Evolutionary conservation across 2,888 invertebrate genomes (phyloP), one percentile per base, ranked within the genome.

Genomic region (Phrixothrix hirtus): DNA sequence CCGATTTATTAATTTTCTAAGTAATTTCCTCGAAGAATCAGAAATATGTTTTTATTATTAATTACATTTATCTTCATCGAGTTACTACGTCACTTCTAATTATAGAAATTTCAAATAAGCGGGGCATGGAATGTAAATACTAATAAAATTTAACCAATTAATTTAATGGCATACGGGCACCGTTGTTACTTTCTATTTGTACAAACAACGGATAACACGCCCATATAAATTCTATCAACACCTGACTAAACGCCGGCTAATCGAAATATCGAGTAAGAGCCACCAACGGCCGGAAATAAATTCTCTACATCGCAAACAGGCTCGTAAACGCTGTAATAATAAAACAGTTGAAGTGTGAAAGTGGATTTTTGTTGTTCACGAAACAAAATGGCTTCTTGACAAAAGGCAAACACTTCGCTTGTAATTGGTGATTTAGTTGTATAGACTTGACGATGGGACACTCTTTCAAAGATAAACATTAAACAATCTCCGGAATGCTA

Each of bases 271-370:
- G 48, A 36, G 39, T 45, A 45, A 45, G 43, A 49, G 47, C 47
- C 42, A 41, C 45, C 48, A 44, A 49, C 48, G 49, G 34, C 59
- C 61, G 60, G 60, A 65, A 64, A 63, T 65, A 66, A 65, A 64
- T 65, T 63, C 64, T 60, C 62, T 60, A 57, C 60, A 59, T 64
- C 57, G 61, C 61, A 63, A 66, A 67, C 64, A 62, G 64, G 65
- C 63, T 70, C 71, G 69, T 71, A 70, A 71, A 71, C 59, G 70
- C 64, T 62, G 64, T 65, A 66, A 70, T 71, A 74, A 74, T 75
- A 73, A 75, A 75, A 70, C 66, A 68, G 67, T 61, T 74, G 65
- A 64, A 72, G 66, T 75, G 75, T 74, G 75, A 75, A 75, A 75
- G 75, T 75, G 75, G 73, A 73, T 75, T 75, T 73, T 72, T 69